Base-by-base conservation (phyloP, 2,113 vertebrate species). In the Callipepla californica region DNA sequence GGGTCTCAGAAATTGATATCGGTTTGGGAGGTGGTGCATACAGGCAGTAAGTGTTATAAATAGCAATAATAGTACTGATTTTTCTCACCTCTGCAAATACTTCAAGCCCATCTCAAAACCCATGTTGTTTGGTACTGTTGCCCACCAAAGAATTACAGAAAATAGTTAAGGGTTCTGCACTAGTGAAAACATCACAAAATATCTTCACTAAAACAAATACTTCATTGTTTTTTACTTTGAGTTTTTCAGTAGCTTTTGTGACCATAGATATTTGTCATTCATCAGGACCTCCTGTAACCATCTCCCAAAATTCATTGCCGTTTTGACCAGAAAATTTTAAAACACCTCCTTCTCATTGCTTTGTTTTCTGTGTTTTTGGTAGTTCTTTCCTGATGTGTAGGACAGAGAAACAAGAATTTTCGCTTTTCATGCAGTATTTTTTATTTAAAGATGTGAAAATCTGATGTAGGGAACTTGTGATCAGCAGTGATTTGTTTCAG, bases 401-500 rank as follows among this genome's bases (percentile, higher is more conserved):
- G 34, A 50, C 28, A 80, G 51, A 70, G 38, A 74, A 92, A 80
- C 7, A 28, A 86, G 44, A 44, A 30, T 45, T 68, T 84, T 59
- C 67, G 8, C 15, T 36, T 93, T 67, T 81, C 44, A 34, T 87
- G 9, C 20, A 32, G 11, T 75, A 69, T 28, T 75, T 94, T 89
- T 76, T 1, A 30, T 53, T 85, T 86, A 87, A 18, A 53, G 50
- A 68, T 63, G 12, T 72, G 81, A 80, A 95, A 94, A 57, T 15
- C 13, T 80, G 72, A 57, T 40, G 45, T 88, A 66, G 38, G 21
- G 87, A 15, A 89, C 62, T 84, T 87, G 55, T 92, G 42, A 73
- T 53, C 92, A 95, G 87, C 80, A 84, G 17, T n/a, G 65, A 53
- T 88, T 94, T 92, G 74, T 85, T 82, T 50, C 83, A 55, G 40